Percentiles rank a stretch among this genome's conserved stretches.
Conservation (phyloP, 1,140 invertebrate species). For the Heterodera schachtii region DNA sequence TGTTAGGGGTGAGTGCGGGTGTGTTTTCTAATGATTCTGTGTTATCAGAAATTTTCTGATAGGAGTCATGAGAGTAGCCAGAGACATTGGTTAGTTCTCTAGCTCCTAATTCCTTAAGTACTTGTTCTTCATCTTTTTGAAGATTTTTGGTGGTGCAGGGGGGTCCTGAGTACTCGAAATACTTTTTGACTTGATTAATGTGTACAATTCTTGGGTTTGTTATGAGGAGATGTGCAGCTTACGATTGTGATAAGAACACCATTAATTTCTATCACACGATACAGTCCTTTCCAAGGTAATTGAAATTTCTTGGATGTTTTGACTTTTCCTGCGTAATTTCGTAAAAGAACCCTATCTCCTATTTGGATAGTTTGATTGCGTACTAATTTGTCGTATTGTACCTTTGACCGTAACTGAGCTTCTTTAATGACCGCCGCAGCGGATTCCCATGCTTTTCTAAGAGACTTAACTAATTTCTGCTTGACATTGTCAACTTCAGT, state of each 20-base stretch:
- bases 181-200: constrained; percentile 10
- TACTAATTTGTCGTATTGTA: not conserved
- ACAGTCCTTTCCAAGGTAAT: constrained; percentile 11
- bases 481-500: not conserved
- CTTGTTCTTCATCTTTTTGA: too few species aligned
- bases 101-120: too few species aligned
- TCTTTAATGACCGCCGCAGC: constrained; percentile 12
- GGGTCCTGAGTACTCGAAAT: too few species aligned
- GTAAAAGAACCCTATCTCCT: constrained; percentile 2
- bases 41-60: too few species aligned
- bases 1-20: too few species aligned
- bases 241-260: constrained; percentile 1
- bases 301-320: constrained; percentile 10
- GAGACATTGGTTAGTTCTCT: too few species aligned
- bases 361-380: not conserved
- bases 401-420: not conserved
- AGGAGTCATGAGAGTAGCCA: too few species aligned
- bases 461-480: not conserved
- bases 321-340: constrained; percentile 12
- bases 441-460: constrained; percentile 17
- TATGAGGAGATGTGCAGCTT: constrained; percentile 11
- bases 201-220: constrained; percentile 1
- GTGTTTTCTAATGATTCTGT: too few species aligned
- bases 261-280: not conserved
- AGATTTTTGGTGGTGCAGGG: too few species aligned